Evolutionary conservation across 2,797 vertebrate species (phyloP), one percentile per base, ranked within the genome.

Genomic region (Chaetodon trifasciatus): DNA sequence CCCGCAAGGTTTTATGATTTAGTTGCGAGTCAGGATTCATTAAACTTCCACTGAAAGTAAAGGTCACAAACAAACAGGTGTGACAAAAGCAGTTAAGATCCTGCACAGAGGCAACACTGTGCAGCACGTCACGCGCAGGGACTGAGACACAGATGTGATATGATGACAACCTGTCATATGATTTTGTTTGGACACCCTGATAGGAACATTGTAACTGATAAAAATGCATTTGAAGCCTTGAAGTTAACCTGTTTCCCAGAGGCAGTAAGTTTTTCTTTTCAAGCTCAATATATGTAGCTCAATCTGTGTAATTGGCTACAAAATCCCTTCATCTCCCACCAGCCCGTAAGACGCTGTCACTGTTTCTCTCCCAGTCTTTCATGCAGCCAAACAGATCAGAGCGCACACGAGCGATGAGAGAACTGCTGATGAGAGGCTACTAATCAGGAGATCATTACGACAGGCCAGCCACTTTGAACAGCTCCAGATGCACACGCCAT

Each of bases 381-480:
- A 64, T 80, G 66, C 66, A 70, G 44, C 50, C 39, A 40, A 24
- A 71, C 16, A 78, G 42, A 87, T 80, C 74, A 44, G 46, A 61
- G 61, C 50, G 47, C 13, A 35, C 65, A 47, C 32, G 16, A 24
- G 66, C 8, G 24, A 70, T 70, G 57, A 64, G 70, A 78, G 73
- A 58, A 65, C 40, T 35, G 60, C 64, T 81, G 85, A 88, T 86
- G 80, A 91, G 81, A 89, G 65, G 69, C n/a, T 72, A 60, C 84
- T 83, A 76, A 91, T 91, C 89, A 89, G 86, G 40, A 46, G 87
- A 82, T 88, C 82, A 85, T 89, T 78, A 88, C n/a, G 16, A 75
- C 79, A 72, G 85, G 81, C 42, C 76, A 57, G 81, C 52, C 78
- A 88, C 92, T 94, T 90, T 94, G 83, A 94, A 93, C 74, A 84